These are phyloP conservation scores for Squalus acanthias DNA, from an alignment of 2,797 vertebrate species.

Conservation along the genomic window DNA sequence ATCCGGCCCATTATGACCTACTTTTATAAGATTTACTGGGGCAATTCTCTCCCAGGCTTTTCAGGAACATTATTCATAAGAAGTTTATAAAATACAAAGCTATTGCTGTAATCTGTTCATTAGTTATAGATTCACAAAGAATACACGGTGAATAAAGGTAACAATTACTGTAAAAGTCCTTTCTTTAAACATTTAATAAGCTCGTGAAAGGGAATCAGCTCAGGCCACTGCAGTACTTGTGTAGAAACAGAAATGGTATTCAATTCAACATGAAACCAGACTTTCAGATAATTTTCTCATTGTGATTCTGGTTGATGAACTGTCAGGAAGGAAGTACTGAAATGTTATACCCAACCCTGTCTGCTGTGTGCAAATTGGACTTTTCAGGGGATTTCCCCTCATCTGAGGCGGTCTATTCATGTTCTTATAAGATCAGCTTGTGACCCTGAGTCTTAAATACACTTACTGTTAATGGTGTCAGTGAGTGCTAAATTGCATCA, in stretches of 20 bases:
- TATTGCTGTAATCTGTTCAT: background rate
- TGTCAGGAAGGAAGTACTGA: slow-evolving; percentile 29
- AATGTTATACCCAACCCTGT: slow-evolving; percentile 22
- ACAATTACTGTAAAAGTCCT: too few relatives aligned
- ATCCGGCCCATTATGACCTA: background rate
- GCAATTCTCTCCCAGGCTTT: background rate
- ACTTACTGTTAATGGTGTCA: slow-evolving; percentile 34
- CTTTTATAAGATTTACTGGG: background rate
- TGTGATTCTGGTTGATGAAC: slow-evolving; percentile 13
- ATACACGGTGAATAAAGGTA: background rate
- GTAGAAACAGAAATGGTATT: background rate
- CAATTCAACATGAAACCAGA: background rate
- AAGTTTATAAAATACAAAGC: background rate
- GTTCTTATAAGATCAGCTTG: background rate
- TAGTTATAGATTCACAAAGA: background rate
- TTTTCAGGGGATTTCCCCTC: slow-evolving; percentile 37
- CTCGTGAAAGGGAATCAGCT: background rate
- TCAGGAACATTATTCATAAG: background rate
- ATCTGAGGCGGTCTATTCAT: slow-evolving; percentile 9
- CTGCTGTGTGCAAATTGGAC: slow-evolving; percentile 6
- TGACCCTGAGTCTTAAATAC: background rate
- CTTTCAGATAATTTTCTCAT: background rate
- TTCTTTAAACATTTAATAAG: background rate
- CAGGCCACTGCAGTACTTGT: background rate
- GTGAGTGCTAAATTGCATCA: slow-evolving; percentile 27